Base-by-base conservation (phyloP, 2,888 invertebrate species). In the Apoderus coryli region DNA sequence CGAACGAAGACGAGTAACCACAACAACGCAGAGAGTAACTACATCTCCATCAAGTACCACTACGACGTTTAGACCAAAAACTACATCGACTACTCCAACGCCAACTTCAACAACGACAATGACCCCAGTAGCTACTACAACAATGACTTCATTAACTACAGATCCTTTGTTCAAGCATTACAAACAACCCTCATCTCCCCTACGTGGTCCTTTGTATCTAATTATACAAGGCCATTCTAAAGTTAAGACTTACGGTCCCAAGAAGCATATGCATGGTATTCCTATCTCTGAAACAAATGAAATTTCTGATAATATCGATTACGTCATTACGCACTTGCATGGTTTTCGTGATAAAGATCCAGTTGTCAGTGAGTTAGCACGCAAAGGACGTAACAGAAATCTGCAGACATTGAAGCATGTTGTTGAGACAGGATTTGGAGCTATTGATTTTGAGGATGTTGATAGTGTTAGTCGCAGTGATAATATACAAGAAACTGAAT, bases 201-300 rank as follows among this genome's bases (percentile, higher is more conserved):
- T 70, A 1, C 50, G 60, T 31, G 68, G 70, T 0, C 73, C 74
- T 1, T 63, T 76, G 67, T 81, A 81, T 48, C 61, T 82, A 13
- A 82, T 84, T 14, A 82, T 82, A 43, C 80, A 84, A 54, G 82
- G 82, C 0, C 82, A 84, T 52, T 82, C 82, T 1, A 82, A 82
- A 59, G 82, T 84, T 1, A 82, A 82, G 59, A 82, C 78, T 0
- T 84, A 84, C 47, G 75, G 81, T 9, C 74, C 77, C 1, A 65
- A 64, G 37, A 64, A 65, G 33, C 56, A 58, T 35, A 44, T 57
- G 14, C 56, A 57, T 31, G 61, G 63, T 3, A 59, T 61, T 14
- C 58, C 60, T 34, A 48, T 62, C 4, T 59, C 61, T 35, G 61
- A 62, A 41, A 53, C 51, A 4, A 71, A 72, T 42, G 69, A 72